These are phyloP conservation scores for Pseudopodoces humilis DNA, from an alignment of 2,113 vertebrate genomes.

Conservation along the genomic window DNA sequence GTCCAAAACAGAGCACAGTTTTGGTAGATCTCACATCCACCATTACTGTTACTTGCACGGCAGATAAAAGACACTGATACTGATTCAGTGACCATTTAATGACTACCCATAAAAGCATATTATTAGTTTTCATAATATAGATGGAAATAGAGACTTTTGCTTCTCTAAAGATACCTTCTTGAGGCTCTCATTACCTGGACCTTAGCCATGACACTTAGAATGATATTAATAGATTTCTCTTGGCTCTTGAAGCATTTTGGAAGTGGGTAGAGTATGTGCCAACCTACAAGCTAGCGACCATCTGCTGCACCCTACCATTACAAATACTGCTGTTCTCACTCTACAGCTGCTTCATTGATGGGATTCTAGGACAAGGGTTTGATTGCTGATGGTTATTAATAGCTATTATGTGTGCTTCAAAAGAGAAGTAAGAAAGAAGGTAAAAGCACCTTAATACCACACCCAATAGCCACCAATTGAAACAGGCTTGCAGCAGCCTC, in stretches of 20 bases:
- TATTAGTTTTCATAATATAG: neutral
- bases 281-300: neutral
- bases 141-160: neutral
- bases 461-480: neutral
- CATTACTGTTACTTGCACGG: neutral
- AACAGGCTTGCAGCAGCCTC: neutral
- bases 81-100: neutral
- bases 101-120: neutral
- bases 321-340: neutral
- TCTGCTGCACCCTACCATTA: neutral
- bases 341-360: neutral
- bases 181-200: neutral
- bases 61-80: neutral
- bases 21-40: neutral
- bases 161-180: neutral
- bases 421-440: neutral
- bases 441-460: neutral
- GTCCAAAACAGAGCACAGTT: neutral
- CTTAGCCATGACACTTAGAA: neutral
- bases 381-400: neutral
- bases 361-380: neutral
- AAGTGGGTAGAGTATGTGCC: neutral
- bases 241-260: slow-evolving; percentile 17
- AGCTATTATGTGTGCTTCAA: neutral
- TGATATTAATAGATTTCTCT: neutral